phyloP scores from a whole-genome alignment of 2,888 invertebrate genomes.

The Lithophane ornitopus region DNA sequence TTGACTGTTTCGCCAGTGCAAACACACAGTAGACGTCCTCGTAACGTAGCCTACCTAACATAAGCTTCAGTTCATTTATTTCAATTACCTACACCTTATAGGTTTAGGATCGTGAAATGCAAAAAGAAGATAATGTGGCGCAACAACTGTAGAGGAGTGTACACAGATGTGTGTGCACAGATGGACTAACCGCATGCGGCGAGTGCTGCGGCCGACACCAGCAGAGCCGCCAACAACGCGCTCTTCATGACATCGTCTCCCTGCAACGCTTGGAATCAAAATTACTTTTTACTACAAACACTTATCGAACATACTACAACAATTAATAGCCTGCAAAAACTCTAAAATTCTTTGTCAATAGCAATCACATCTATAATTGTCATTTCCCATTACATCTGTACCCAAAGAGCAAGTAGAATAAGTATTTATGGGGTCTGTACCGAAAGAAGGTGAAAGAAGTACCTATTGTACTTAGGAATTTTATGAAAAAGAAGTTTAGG shows the following conservation, averaged over 20 bases:
- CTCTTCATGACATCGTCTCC: constrained; percentile 60
- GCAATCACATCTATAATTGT: constrained; percentile 11
- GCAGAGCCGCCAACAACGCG: constrained; percentile 50
- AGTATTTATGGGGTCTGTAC: too few relatives aligned
- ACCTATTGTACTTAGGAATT: not conserved
- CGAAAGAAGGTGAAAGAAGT: constrained; percentile 14
- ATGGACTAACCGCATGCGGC: constrained; percentile 39
- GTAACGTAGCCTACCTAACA: too few relatives aligned
- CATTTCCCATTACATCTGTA: constrained; percentile 24
- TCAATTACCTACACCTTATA: not conserved
- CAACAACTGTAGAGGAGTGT: not conserved
- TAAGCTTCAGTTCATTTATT: too few relatives aligned
- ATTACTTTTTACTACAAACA: constrained; percentile 29
- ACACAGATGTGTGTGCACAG: not conserved
- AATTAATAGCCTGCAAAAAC: constrained; percentile 20
- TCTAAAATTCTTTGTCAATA: constrained; percentile 25
- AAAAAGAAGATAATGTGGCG: constrained; percentile 4
- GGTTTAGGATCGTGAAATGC: not conserved
- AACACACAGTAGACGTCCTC: too few relatives aligned
- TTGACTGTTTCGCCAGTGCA: too few relatives aligned
- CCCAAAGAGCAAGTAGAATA: not conserved
- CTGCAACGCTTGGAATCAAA: constrained; percentile 30
- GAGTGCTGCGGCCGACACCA: constrained; percentile 58
- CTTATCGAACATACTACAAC: constrained; percentile 15
- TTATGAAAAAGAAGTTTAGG: constrained; percentile 5